Evolutionary conservation across 1,140 invertebrate genomes (phyloP), one percentile per base, ranked within the genome.

Genomic region (Plectrocnemia conspersa): DNA sequence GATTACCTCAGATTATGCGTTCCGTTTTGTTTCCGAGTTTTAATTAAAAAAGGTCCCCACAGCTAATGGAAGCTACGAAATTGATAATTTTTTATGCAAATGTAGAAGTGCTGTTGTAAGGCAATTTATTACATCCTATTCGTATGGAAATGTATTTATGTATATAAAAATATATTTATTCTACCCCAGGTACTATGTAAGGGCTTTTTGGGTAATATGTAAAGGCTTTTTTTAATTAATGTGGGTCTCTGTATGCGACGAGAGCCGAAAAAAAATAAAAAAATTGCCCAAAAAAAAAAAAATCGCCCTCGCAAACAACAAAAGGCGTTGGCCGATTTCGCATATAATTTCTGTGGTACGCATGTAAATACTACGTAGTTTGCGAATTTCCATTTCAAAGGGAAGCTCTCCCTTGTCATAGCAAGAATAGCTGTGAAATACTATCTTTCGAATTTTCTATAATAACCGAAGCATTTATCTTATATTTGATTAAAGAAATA

Each of bases 301-400:
- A n/a, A n/a, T n/a, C n/a, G n/a, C n/a, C n/a, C n/a, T 32, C 24
- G 2, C n/a, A 45, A 9, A 13, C n/a, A 47, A 47, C 19, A 47
- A 42, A 44, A 44, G 40, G 41, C 45, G 42, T 19, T 16, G 22
- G 25, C 41, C 27, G 38, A 50, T 52, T 57, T 52, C 32, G 38
- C 42, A 53, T n/a, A n/a, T 53, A 58, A 52, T 53, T 58, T 46
- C 24, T 40, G 42, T 41, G 35, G 40, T 55, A 60, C n/a, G 56
- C 41, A 42, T 21, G 48, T 44, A 54, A 59, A 56, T 22, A 32
- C 42, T 55, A 53, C 58, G 48, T 56, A 49, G 32, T 44, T 44
- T 38, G 35, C 29, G 47, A 60, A 60, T 60, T 60, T 53, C 54
- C 58, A 60, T 60, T 56, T 59, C 58, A 59, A 59, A 59, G 58